A percentile compares a stretch with the other conserved stretches of the same genome.
phyloP scores from a whole-genome alignment of 2,113 vertebrate species.

The Macquaria ambigua region DNA sequence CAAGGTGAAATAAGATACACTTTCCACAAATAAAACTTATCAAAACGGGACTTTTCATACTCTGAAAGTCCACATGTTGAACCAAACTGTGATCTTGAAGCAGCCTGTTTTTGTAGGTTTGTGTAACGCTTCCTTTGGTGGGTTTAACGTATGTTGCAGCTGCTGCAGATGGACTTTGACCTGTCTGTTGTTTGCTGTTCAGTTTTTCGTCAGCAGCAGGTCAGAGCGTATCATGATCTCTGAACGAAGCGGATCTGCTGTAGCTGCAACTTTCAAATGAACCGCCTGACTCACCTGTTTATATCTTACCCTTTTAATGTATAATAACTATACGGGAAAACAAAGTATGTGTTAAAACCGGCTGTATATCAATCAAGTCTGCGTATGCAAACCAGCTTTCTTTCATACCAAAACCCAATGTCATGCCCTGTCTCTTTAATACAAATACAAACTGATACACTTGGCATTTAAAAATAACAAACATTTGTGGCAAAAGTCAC shows the following conservation, averaged over 20 bases:
- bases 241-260: conserved; percentile 8
- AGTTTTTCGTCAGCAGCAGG: neutral
- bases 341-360: neutral
- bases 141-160: neutral
- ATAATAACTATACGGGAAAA: neutral
- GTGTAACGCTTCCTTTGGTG: neutral
- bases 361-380: neutral
- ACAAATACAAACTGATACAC: neutral
- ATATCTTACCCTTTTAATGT: neutral
- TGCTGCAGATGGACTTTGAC: conserved; percentile 52
- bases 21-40: neutral
- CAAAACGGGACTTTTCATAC: neutral
- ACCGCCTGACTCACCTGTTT: neutral
- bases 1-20: neutral
- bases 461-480: neutral
- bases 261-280: neutral
- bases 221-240: neutral
- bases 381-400: neutral
- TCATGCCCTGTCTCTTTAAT: neutral
- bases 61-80: neutral
- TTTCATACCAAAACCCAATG: too few relatives aligned
- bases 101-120: neutral
- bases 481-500: too few relatives aligned
- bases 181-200: conserved; percentile 1
- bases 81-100: neutral